These are phyloP conservation scores for Nowickia ferox DNA, from an alignment of 2,888 invertebrate genomes.

Conservation along the genomic window DNA sequence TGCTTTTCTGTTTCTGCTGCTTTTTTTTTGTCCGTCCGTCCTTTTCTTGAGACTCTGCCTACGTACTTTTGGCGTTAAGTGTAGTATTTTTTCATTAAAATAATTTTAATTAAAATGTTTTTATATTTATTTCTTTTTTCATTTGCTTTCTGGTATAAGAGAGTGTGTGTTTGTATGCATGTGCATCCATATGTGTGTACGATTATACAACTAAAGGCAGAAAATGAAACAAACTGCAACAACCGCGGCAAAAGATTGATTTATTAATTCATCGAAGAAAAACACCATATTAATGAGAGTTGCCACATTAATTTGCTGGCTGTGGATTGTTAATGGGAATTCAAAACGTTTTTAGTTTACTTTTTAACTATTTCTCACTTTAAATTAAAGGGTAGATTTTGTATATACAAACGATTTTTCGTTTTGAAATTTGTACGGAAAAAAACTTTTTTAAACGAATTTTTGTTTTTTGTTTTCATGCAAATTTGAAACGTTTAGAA, in stretches of 20 bases:
- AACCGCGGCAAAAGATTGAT: constrained; percentile 66
- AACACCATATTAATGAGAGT: constrained; percentile 40
- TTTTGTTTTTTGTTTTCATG: neutral
- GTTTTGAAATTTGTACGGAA: too few relatives aligned
- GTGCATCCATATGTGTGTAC: constrained; percentile 4
- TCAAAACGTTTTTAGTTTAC: too few relatives aligned
- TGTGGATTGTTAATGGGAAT: too few relatives aligned
- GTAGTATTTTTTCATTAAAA: constrained; percentile 72
- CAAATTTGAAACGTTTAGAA: too few relatives aligned
- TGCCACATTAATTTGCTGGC: constrained; percentile 26
- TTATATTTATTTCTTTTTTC: constrained; percentile 56
- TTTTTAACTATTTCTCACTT: too few relatives aligned
- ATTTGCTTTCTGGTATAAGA: constrained; percentile 41
- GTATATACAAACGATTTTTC: too few relatives aligned
- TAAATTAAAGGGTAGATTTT: too few relatives aligned
- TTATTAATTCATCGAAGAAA: constrained; percentile 71
- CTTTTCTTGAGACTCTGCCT: constrained; percentile 50
- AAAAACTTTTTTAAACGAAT: too few relatives aligned
- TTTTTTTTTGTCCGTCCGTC: constrained; percentile 8
- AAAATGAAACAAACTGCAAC: constrained; percentile 59
- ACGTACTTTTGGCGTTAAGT: constrained; percentile 72
- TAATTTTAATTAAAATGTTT: constrained; percentile 73
- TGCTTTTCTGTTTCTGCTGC: neutral
- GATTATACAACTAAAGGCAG: constrained; percentile 50
- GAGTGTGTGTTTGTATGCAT: constrained; percentile 4